These are phyloP conservation scores for zebrafish (Danio rerio) DNA, from an alignment of 2,113 vertebrate genomes.

Conservation along the genomic window DNA sequence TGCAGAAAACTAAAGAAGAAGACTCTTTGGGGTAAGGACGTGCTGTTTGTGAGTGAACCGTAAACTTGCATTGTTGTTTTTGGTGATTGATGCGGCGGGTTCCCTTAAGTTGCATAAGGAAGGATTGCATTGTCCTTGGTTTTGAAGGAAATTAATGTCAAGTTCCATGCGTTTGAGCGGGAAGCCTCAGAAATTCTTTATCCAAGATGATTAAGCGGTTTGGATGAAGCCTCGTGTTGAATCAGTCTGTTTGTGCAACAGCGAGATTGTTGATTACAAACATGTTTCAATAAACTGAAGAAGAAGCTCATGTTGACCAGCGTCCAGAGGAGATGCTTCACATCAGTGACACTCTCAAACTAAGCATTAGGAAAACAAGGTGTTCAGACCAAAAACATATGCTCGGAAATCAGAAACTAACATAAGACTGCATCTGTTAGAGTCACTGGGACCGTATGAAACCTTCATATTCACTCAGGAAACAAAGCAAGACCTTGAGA, in stretches of 20 bases:
- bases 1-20: constrained; percentile 64
- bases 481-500: no score
- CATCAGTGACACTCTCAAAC: background rate
- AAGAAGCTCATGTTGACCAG: constrained; percentile 7
- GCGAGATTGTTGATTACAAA: background rate
- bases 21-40: constrained; percentile 21
- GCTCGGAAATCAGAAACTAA: no score
- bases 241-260: background rate
- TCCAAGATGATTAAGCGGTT: background rate
- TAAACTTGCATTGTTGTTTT: constrained; percentile 42
- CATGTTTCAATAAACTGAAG: background rate
- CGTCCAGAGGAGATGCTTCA: constrained; percentile 10
- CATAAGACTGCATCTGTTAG: no score
- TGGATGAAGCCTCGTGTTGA: background rate
- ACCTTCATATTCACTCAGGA: no score
- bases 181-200: constrained; percentile 11
- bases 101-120: constrained; percentile 75
- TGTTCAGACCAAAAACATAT: no score
- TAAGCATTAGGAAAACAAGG: background rate
- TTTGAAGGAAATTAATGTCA: background rate
- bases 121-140: constrained; percentile 68
- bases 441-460: no score
- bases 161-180: constrained; percentile 15
- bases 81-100: constrained; percentile 55
- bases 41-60: background rate